Percentiles rank a stretch among this genome's conserved stretches.
Conservation (phyloP, 2,888 invertebrate species). For the Tachystola acroxantha region DNA sequence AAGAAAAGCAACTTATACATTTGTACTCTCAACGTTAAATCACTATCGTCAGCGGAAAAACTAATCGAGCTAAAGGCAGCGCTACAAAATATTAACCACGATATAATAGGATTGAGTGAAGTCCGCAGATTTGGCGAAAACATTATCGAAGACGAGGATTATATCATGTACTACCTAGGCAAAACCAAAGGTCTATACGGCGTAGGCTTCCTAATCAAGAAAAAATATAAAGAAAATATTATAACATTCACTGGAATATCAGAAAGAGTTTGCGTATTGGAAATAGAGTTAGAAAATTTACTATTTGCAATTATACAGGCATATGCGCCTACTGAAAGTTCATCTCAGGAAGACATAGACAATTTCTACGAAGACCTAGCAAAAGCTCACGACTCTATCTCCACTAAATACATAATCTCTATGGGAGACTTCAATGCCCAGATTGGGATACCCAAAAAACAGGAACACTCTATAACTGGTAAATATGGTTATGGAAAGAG, state of each 20-base stretch:
- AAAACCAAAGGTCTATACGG: conserved; percentile 12
- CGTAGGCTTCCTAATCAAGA: conserved; percentile 14
- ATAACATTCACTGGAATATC: too few species aligned
- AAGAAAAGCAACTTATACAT: background rate
- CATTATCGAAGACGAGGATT: conserved; percentile 12
- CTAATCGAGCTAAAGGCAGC: conserved; percentile 11
- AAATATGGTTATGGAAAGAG: conserved; percentile 13
- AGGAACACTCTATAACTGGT: conserved; percentile 13
- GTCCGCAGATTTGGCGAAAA: conserved; percentile 9
- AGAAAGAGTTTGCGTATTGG: background rate
- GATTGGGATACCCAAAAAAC: conserved; percentile 12
- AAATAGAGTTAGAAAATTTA: background rate
- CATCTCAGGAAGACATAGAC: conserved; percentile 8
- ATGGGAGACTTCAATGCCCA: conserved; percentile 17
- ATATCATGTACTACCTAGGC: conserved; percentile 11
- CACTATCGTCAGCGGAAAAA: background rate
- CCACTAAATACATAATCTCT: conserved; percentile 9
- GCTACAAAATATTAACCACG: conserved; percentile 9
- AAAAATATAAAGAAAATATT: conserved; percentile 6
- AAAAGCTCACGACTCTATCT: background rate
- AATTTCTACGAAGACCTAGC: conserved; percentile 8
- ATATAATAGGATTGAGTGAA: conserved; percentile 10
- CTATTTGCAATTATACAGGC: conserved; percentile 12
- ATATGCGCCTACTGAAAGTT: conserved; percentile 12
- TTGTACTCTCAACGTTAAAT: background rate